These are phyloP conservation scores for Cirrhinus molitorella DNA, from an alignment of 2,797 vertebrate genomes.

Conservation along the genomic window DNA sequence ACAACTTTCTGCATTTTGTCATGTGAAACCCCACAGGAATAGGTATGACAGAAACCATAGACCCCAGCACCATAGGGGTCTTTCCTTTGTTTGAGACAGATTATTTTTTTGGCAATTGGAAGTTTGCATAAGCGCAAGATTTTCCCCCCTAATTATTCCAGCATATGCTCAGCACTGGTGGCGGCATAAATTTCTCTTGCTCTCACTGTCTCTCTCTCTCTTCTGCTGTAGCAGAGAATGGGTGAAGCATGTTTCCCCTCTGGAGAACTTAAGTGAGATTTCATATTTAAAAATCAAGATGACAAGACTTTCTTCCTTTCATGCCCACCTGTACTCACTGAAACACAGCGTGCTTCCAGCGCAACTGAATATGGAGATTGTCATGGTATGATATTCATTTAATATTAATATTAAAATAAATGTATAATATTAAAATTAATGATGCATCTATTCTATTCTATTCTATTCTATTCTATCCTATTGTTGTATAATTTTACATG, in stretches of 20 bases:
- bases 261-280: slow-evolving; percentile 68
- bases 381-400: neutral
- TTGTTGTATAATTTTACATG: neutral
- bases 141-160: slow-evolving; percentile 84
- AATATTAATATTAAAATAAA: neutral
- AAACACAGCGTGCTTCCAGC: slow-evolving; percentile 39
- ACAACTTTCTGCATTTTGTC: slow-evolving; percentile 91
- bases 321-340: slow-evolving; percentile 53
- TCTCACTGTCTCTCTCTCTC: slow-evolving; percentile 56
- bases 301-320: slow-evolving; percentile 60
- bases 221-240: slow-evolving; percentile 52
- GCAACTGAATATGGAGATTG: slow-evolving; percentile 6
- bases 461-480: neutral
- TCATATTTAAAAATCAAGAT: slow-evolving; percentile 65
- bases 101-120: slow-evolving; percentile 84
- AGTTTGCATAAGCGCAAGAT: slow-evolving; percentile 84
- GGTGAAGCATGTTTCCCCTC: slow-evolving; percentile 57
- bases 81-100: slow-evolving; percentile 86
- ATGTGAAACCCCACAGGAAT: slow-evolving; percentile 90
- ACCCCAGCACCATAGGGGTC: slow-evolving; percentile 86
- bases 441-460: slow-evolving; percentile 3
- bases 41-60: slow-evolving; percentile 87
- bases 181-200: slow-evolving; percentile 68
- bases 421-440: neutral
- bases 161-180: slow-evolving; percentile 77